Percentiles rank a stretch among this genome's conserved stretches.
Evolutionary conservation across 2,888 invertebrate genomes (phyloP).

Genomic region (Epinotia ramella): DNA sequence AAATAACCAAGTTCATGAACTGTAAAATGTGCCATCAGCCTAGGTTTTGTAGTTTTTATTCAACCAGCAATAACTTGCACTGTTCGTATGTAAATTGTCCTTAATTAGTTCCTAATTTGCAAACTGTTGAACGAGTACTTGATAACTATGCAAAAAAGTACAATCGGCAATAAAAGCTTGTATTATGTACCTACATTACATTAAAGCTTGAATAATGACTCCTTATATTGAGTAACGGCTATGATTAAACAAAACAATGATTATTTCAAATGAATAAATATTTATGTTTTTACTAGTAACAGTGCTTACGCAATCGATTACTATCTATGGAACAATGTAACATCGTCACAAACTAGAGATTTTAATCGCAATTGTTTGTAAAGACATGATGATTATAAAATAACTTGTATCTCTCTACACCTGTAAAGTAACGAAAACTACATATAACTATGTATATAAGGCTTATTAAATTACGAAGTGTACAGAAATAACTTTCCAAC

Average conservation of each 20-base stretch:
- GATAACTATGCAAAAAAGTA: too few relatives aligned
- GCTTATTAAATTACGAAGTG: slow-evolving; percentile 6
- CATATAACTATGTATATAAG: not conserved
- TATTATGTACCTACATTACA: too few relatives aligned
- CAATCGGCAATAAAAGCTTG: too few relatives aligned
- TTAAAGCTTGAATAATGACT: too few relatives aligned
- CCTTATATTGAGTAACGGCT: not conserved
- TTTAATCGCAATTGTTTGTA: not conserved
- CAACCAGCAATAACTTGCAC: too few relatives aligned
- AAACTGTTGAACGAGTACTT: too few relatives aligned
- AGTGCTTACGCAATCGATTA: not conserved
- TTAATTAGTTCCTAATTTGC: too few relatives aligned
- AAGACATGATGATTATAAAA: not conserved
- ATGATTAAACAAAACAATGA: not conserved
- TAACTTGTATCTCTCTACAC: not conserved
- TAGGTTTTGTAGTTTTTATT: too few relatives aligned
- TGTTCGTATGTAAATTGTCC: too few relatives aligned
- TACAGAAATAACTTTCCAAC: slow-evolving; percentile 29
- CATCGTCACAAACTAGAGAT: not conserved
- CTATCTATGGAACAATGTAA: not conserved
- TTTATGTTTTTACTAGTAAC: too few relatives aligned
- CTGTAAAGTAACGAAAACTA: not conserved
- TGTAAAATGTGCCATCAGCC: not conserved
- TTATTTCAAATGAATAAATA: too few relatives aligned
- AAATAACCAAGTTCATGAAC: not conserved